These are phyloP conservation scores for Ormia ochracea DNA, from an alignment of 2,888 invertebrate species.

Conservation along the genomic window DNA sequence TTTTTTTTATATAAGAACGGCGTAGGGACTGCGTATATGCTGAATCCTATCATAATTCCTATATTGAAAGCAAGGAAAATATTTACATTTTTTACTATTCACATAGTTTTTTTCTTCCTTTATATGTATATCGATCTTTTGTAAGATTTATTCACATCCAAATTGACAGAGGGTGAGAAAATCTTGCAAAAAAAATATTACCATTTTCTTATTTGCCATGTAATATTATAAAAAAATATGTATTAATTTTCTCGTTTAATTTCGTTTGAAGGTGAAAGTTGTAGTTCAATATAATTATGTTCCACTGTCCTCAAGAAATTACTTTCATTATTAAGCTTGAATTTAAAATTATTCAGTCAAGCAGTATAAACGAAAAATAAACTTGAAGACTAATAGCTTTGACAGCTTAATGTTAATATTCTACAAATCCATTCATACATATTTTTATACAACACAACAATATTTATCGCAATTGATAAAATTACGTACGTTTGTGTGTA, in stretches of 20 bases:
- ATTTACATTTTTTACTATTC: too few species aligned
- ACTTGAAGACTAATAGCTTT: constrained; percentile 18
- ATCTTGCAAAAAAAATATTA: too few species aligned
- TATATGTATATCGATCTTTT: too few species aligned
- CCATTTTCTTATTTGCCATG: too few species aligned
- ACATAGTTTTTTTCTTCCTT: too few species aligned
- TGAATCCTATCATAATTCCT: too few species aligned
- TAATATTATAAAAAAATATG: too few species aligned
- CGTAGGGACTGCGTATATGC: too few species aligned
- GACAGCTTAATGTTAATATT: constrained; percentile 5
- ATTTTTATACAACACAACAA: not conserved
- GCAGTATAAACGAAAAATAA: constrained; percentile 16
- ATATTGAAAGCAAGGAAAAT: too few species aligned
- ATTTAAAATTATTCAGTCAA: constrained; percentile 24
- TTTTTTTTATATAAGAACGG: too few species aligned
- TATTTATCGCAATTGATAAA: not conserved
- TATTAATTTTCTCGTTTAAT: not conserved
- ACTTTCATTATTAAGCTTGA: constrained; percentile 5
- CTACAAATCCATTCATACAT: not conserved
- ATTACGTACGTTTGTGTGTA: not conserved
- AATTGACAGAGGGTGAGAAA: too few species aligned
- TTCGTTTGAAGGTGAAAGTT: constrained; percentile 13
- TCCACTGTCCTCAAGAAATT: constrained; percentile 21
- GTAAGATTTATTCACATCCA: too few species aligned
- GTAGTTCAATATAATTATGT: not conserved